phyloP scores from a whole-genome alignment of 37 sponge, comb jelly and placozoan genomes.

The Axinella damicornis region DNA sequence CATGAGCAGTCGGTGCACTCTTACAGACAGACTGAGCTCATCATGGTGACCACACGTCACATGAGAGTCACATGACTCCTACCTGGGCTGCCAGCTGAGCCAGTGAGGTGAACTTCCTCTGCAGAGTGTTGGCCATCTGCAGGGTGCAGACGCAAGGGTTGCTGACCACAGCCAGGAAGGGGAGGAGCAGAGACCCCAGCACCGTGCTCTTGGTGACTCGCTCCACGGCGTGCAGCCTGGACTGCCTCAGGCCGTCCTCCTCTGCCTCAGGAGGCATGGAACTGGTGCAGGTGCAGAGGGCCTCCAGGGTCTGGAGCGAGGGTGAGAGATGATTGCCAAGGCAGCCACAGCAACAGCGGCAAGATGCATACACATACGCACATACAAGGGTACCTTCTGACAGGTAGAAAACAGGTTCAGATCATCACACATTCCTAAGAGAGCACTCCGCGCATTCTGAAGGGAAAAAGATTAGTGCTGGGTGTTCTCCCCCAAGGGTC shows the following conservation, averaged over 20 bases:
- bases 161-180: slow-evolving; percentile 50
- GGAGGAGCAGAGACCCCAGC: slow-evolving; percentile 51
- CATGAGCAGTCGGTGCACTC: no score
- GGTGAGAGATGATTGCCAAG: no score
- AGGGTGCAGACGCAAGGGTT: slow-evolving; percentile 34
- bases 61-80: not conserved
- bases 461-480: not conserved
- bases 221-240: slow-evolving; percentile 35
- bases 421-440: slow-evolving; percentile 29
- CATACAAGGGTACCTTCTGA: slow-evolving; percentile 13
- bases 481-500: not conserved
- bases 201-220: slow-evolving; percentile 24
- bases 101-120: slow-evolving; percentile 29
- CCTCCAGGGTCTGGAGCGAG: slow-evolving; percentile 39
- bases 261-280: slow-evolving; percentile 1
- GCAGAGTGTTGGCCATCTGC: slow-evolving; percentile 47
- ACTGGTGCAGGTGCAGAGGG: not conserved
- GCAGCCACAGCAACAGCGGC: no score
- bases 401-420: slow-evolving; percentile 42
- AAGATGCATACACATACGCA: no score
- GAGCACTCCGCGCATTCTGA: slow-evolving; percentile 16
- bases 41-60: no score
- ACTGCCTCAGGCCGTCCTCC: not conserved
- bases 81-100: slow-evolving; percentile 61
- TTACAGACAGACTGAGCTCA: no score